Evolutionary conservation across 2,797 vertebrate species (phyloP), one percentile per base, ranked within the genome.

Genomic region (Jordanella pulchra): DNA sequence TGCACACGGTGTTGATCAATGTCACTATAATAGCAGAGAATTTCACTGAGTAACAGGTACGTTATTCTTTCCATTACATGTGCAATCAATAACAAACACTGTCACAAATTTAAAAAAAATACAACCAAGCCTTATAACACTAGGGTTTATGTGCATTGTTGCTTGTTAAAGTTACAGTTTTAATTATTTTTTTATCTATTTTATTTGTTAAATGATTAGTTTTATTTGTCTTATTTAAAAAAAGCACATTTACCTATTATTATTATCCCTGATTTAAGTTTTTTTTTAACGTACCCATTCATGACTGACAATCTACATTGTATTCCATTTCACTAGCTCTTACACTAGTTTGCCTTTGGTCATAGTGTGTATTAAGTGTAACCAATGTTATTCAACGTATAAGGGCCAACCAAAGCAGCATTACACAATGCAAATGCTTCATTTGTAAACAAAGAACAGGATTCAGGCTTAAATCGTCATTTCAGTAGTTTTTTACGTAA

Each of bases 361-460:
- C 2, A 11, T 21, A 13, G 1, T 50, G 11, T n/a, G 25, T 65
- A 32, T 39, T 45, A n/a, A 6, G 68, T 3, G 23, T 30, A 68
- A 53, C 18, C 1, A 30, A 0, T 1, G 56, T 67, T 63, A 55
- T 9, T 28, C 30, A 50, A 30, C 7, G 45, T 23, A 6, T 30
- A 48, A 39, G 48, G 21, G 81, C 70, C 67, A 76, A 65, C 76
- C 45, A 23, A 27, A 75, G 48, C 61, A 54, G 28, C 15, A 30
- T 67, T 45, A 69, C 30, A 48, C 61, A 21, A 17, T 72, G 69
- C 76, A 83, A 79, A 18, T 2, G 87, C 85, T 90, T 85, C 82
- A 85, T 76, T 83, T 90, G 91, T 93, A 93, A 92, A 93, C 92
- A 93, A 91, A 88, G 79, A 80, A 25, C 30, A 58, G 54, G 83